A percentile compares a stretch with the other conserved stretches of the same genome.
phyloP scores from a whole-genome alignment of 2,888 invertebrate species.

The Meghimatium bilineatum region DNA sequence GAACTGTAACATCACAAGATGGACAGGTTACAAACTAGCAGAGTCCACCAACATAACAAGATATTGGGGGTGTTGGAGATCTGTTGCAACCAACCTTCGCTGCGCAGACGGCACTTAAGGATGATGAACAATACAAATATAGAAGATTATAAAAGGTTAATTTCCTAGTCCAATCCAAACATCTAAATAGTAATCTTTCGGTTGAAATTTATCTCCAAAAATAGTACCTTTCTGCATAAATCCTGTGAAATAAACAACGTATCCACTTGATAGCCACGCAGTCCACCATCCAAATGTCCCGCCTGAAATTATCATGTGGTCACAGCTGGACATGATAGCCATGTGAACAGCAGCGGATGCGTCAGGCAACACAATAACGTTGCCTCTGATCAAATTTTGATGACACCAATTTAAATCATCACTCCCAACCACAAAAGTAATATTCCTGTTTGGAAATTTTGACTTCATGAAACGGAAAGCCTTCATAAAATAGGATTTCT shows the following conservation, averaged over 20 bases:
- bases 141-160: neutral
- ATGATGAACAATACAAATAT: too few species aligned
- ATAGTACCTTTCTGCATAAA: neutral
- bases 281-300: too few species aligned
- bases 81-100: too few species aligned
- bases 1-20: too few species aligned
- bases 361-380: conserved; percentile 11
- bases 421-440: conserved; percentile 19
- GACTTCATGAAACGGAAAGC: conserved; percentile 11
- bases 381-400: neutral
- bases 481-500: neutral
- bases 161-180: too few species aligned
- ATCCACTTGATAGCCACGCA: neutral
- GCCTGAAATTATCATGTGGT: neutral
- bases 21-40: too few species aligned
- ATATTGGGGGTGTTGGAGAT: too few species aligned
- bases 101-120: too few species aligned
- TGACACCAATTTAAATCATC: neutral
- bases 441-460: neutral
- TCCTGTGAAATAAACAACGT: neutral
- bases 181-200: neutral
- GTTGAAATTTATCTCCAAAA: neutral
- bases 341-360: neutral
- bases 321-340: conserved; percentile 26
- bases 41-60: too few species aligned